Conservation (phyloP, 2,113 vertebrate species). For the Pteropus alecto region DNA sequence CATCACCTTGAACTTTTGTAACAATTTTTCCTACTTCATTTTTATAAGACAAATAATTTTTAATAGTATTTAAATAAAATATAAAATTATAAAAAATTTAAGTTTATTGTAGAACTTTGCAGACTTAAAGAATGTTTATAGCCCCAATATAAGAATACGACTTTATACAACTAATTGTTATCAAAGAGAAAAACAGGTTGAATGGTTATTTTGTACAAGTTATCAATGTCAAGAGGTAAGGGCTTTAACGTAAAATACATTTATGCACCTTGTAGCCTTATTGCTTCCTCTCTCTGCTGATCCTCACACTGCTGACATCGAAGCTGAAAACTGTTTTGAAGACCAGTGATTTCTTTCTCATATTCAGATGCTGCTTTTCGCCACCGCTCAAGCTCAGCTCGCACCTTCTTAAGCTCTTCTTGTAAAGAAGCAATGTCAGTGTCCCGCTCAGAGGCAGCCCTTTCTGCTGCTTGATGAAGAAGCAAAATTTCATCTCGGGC, state of each 20-base stretch:
- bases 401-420: slow-evolving; percentile 87
- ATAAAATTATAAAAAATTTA: neutral
- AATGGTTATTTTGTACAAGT: neutral
- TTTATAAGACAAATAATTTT: slow-evolving; percentile 32
- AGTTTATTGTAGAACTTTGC: neutral
- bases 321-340: slow-evolving; percentile 90
- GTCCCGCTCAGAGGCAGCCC: slow-evolving; percentile 89
- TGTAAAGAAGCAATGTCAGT: slow-evolving; percentile 90
- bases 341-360: slow-evolving; percentile 89
- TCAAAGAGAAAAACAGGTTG: neutral
- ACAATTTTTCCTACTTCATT: neutral
- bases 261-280: slow-evolving; percentile 87
- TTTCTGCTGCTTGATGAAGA: slow-evolving; percentile 91
- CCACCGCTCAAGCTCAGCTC: slow-evolving; percentile 91
- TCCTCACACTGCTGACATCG: slow-evolving; percentile 87
- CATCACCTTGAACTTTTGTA: neutral
- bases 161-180: neutral
- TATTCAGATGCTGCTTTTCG: slow-evolving; percentile 89
- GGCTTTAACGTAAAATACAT: neutral
- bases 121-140: neutral
- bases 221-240: neutral
- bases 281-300: slow-evolving; percentile 86
- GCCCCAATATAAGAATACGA: neutral
- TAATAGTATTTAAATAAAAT: slow-evolving; percentile 9
- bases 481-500: slow-evolving; percentile 94